Base-by-base conservation (phyloP, 1,140 invertebrate genomes). In the Metopolophium dirhodum region DNA sequence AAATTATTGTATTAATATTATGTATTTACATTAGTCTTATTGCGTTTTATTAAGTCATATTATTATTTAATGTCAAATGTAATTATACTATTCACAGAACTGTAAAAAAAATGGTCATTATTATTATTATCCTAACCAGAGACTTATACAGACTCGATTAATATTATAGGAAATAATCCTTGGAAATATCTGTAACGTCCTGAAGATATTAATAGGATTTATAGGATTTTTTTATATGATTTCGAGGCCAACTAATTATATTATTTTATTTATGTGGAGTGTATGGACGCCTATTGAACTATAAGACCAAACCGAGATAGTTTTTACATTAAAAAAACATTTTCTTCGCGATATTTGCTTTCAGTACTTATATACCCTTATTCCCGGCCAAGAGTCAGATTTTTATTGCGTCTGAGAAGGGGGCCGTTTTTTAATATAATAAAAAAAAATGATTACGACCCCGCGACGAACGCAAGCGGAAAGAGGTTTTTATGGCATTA, bases 401-500 rank as follows among this genome's bases (percentile, higher is more conserved):
- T 92, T 82, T 92, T 92, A 92, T 83, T 92, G 30, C 90, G n/a
- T 49, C 30, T 61, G 14, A 41, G 68, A 45, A 45, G 54, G 91
- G 82, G 82, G 47, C 82, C 35, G 91, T 51, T 93, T 93, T 86
- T 83, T 45, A 51, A 30, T 30, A 49, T 57, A 93, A 86, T 14
- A 82, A 91, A 82, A 91, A 57, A 77, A 49, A 82, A 35, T 61
- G 37, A 47, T 61, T 61, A 49, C 47, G 49, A 41, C n/a, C 47
- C n/a, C 91, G 35, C 20, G 47, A 92, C n/a, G 91, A 86, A 57
- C 23, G 49, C 91, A 26, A 57, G 82, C 47, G 49, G 82, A 93
- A 92, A 57, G 91, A 86, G 47, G 57, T 93, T 93, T 92, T 93
- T 93, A 93, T 93, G 82, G 91, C 82, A 37, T 41, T 93, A 93